These are phyloP conservation scores for Grus americana DNA, from an alignment of 2,113 vertebrate species.

Conservation along the genomic window DNA sequence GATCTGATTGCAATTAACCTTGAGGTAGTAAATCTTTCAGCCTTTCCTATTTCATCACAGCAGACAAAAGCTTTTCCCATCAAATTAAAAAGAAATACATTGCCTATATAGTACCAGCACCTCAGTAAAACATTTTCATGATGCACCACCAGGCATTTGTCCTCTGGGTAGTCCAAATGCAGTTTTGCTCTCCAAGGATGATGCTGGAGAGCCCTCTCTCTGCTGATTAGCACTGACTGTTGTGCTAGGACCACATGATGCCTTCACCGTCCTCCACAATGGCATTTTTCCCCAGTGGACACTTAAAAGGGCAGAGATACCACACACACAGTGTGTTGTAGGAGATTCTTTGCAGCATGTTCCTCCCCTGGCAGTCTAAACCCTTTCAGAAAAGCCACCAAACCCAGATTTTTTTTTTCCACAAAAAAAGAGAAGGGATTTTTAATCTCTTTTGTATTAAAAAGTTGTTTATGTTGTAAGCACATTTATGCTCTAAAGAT, in stretches of 20 bases:
- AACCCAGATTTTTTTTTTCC: background rate
- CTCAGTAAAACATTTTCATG: background rate
- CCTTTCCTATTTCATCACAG: background rate
- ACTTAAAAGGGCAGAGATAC: background rate
- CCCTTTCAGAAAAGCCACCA: background rate
- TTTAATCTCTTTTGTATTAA: background rate
- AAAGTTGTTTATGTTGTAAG: background rate
- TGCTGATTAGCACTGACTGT: background rate
- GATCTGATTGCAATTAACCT: constrained; percentile 49
- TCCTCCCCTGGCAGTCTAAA: background rate
- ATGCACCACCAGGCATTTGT: background rate
- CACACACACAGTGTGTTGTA: background rate
- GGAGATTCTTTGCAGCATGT: background rate
- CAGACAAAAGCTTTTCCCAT: background rate
- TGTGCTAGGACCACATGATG: background rate
- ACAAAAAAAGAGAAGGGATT: background rate
- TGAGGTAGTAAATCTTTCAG: constrained; percentile 18
- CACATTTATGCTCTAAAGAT: background rate
- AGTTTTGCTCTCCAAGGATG: background rate
- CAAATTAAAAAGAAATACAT: constrained; percentile 25
- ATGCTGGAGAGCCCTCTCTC: background rate
- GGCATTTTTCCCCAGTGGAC: background rate
- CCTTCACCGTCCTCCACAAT: background rate
- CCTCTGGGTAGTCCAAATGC: background rate
- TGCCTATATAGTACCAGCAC: background rate